These are phyloP conservation scores for Plagodis dolabraria DNA, from an alignment of 2,888 invertebrate genomes.

Conservation along the genomic window DNA sequence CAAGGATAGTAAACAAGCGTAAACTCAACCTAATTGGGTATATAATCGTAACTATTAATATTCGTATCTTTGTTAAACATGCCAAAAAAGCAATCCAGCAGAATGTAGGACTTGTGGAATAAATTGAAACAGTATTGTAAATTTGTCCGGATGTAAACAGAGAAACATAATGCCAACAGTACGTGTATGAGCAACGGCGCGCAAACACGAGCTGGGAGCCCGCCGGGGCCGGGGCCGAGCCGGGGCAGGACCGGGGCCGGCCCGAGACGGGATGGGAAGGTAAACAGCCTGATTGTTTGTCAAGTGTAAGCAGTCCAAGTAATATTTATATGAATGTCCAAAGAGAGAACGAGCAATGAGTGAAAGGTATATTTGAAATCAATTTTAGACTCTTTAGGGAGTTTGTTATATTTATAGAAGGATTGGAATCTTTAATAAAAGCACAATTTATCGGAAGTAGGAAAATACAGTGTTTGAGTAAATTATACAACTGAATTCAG, in stretches of 20 bases:
- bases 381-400: constrained; percentile 27
- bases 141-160: constrained; percentile 29
- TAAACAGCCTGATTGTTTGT: constrained; percentile 35
- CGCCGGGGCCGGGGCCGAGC: constrained; percentile 5
- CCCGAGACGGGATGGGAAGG: constrained; percentile 5
- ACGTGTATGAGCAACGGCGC: constrained; percentile 26
- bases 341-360: constrained; percentile 20
- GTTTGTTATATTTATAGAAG: neutral
- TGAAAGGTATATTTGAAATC: constrained; percentile 26
- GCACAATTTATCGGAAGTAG: too few species aligned
- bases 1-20: too few species aligned
- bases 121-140: constrained; percentile 22
- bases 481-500: too few species aligned
- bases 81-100: too few species aligned
- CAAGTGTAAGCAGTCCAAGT: constrained; percentile 19
- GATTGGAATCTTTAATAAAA: neutral
- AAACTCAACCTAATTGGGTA: too few species aligned
- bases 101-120: neutral
- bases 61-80: too few species aligned
- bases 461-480: too few species aligned
- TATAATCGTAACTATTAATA: too few species aligned
- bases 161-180: constrained; percentile 26
- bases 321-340: constrained; percentile 26
- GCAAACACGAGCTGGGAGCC: constrained; percentile 24
- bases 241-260: neutral